Evolutionary conservation across 2,113 vertebrate species (phyloP), one percentile per base, ranked within the genome.

Genomic region (Puntigrus tetrazona): DNA sequence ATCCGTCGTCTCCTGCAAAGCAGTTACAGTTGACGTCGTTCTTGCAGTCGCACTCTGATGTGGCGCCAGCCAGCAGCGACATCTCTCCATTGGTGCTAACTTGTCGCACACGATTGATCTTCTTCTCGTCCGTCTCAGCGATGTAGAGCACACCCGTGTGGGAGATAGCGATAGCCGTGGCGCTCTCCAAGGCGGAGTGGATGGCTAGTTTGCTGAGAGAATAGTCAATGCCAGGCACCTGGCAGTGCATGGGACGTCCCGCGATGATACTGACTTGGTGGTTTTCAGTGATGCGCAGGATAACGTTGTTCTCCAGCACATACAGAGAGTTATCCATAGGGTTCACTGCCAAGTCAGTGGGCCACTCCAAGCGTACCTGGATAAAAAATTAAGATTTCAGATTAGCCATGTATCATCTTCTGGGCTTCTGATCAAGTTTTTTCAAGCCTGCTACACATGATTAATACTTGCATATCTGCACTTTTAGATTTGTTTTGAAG

Each of bases 251-350:
- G 78, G 98, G 98, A 69, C 98, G 95, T 16, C 98, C 98, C 1
- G 98, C 98, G 70, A 99, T 98, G 92, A 99, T 98, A 96, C 97
- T 99, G 90, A 99, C 98, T 94, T 99, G 98, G 93, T 99, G 98
- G 89, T 99, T 98, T 93, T 99, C 98, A 2, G 98, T 99, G 93
- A 99, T 98, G 89, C 98, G 95, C 6, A 99, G 95, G 93, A 99
- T 97, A 90, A 99, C 97, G 79, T 99, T 99, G 94, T 99, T 99
- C 91, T 99, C 98, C 88, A 99, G 93, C 65, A 99, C 97, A 59
- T 99, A 99, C 87, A 99, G 94, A 50, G 98, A 99, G 91, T 99
- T 99, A 93, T 99, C 98, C 96, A 99, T 99, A 86, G 98, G 98
- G 91, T 99, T 99, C 90, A 99, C 95, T 27, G 98, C 98, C 72